phyloP scores from a whole-genome alignment of 1,140 invertebrate species.

The Trichoplusia ni region DNA sequence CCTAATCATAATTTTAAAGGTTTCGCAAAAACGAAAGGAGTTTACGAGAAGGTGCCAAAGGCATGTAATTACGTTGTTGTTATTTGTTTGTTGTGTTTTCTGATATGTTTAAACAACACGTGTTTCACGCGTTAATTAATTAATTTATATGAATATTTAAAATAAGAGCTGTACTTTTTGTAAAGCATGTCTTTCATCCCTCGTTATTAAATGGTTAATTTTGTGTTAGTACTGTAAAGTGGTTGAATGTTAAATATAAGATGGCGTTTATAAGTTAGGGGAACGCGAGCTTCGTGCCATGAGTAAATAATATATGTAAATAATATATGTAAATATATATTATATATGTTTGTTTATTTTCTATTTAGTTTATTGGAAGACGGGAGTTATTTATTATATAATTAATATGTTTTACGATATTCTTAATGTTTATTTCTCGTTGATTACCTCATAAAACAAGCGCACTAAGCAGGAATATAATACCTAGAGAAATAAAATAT shows the following conservation, averaged over 20 bases:
- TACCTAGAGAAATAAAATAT: too few species aligned
- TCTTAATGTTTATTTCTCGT: too few species aligned
- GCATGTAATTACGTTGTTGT: constrained; percentile 30
- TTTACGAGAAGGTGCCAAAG: constrained; percentile 24
- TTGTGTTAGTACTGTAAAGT: neutral
- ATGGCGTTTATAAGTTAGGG: too few species aligned
- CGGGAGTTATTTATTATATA: too few species aligned
- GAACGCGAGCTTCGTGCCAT: too few species aligned
- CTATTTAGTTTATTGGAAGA: too few species aligned
- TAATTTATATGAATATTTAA: constrained; percentile 1
- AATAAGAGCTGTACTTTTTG: constrained; percentile 74
- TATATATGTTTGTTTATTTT: too few species aligned
- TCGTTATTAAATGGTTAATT: constrained; percentile 41
- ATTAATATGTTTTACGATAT: too few species aligned
- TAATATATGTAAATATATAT: too few species aligned
- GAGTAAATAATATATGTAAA: too few species aligned
- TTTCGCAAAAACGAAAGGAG: constrained; percentile 73
- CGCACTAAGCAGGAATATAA: too few species aligned
- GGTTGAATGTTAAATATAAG: neutral
- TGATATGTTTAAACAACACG: constrained; percentile 29
- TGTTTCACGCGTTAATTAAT: constrained; percentile 27
- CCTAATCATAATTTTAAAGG: constrained; percentile 66
- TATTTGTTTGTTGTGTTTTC: constrained; percentile 38
- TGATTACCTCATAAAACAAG: too few species aligned
- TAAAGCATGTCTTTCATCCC: constrained; percentile 67